Conservation (phyloP, 2,113 vertebrate genomes). For the Tursiops truncatus region DNA sequence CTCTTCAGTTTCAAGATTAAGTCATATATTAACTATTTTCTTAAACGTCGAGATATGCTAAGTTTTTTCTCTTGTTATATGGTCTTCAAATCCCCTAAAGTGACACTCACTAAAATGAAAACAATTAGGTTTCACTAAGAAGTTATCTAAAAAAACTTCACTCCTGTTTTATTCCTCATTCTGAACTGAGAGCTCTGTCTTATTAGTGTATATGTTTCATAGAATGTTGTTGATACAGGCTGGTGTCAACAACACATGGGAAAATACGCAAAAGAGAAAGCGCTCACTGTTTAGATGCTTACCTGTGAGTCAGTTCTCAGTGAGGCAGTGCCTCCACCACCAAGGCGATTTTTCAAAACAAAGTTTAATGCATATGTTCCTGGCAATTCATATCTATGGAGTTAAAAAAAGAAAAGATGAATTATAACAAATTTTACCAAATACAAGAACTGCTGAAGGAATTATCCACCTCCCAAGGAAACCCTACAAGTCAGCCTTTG, state of each 20-base stretch:
- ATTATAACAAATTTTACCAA: neutral
- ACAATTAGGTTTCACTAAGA: neutral
- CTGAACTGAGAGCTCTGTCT: neutral
- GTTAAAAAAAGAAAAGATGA: slow-evolving; percentile 39
- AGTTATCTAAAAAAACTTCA: neutral
- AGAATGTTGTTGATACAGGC: neutral
- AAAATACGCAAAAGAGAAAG: neutral
- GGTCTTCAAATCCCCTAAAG: neutral
- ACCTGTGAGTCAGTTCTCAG: slow-evolving; percentile 92
- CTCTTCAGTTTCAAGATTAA: neutral
- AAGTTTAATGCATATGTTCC: slow-evolving; percentile 91
- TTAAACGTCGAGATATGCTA: neutral
- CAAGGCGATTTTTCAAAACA: slow-evolving; percentile 88
- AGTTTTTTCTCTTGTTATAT: neutral
- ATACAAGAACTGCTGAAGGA: neutral
- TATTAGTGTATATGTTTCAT: neutral
- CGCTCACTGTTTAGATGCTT: slow-evolving; percentile 55
- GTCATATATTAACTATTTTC: neutral
- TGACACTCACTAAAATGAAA: neutral
- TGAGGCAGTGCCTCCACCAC: slow-evolving; percentile 90
- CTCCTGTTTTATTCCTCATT: neutral
- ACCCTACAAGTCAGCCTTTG: neutral
- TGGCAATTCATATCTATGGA: slow-evolving; percentile 89
- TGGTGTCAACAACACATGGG: neutral
- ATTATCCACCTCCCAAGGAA: neutral